A percentile compares a stretch with the other conserved stretches of the same genome.
Evolutionary conservation across 2,113 vertebrate species (phyloP).

Genomic region (Aplodontia rufa): DNA sequence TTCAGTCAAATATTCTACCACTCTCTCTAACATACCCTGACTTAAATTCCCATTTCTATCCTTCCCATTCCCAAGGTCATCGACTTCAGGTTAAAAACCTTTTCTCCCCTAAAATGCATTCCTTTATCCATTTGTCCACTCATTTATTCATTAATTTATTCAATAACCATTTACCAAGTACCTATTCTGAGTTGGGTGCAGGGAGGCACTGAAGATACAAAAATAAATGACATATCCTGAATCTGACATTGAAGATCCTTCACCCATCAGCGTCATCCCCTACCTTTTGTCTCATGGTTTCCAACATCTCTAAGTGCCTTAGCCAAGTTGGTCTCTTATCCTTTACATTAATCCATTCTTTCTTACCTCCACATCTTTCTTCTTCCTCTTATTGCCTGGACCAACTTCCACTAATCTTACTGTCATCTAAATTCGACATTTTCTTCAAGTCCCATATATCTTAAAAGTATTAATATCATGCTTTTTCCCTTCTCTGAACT

Average conservation of each 20-base stretch:
- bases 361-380: background rate
- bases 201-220: background rate
- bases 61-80: background rate
- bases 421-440: background rate
- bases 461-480: background rate
- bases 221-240: background rate
- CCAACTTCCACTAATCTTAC: background rate
- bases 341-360: background rate
- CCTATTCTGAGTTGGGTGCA: background rate
- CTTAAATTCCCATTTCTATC: background rate
- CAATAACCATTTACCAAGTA: background rate
- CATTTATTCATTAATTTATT: background rate
- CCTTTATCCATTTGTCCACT: background rate
- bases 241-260: background rate
- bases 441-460: background rate
- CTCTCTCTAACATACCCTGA: background rate
- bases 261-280: background rate
- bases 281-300: background rate
- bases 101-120: background rate
- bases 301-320: background rate
- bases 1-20: background rate
- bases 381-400: background rate
- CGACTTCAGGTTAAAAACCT: background rate
- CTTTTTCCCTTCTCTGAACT: background rate
- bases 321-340: background rate